phyloP scores from a whole-genome alignment of 2,113 vertebrate genomes.

The Romanogobio albipinnatus region DNA sequence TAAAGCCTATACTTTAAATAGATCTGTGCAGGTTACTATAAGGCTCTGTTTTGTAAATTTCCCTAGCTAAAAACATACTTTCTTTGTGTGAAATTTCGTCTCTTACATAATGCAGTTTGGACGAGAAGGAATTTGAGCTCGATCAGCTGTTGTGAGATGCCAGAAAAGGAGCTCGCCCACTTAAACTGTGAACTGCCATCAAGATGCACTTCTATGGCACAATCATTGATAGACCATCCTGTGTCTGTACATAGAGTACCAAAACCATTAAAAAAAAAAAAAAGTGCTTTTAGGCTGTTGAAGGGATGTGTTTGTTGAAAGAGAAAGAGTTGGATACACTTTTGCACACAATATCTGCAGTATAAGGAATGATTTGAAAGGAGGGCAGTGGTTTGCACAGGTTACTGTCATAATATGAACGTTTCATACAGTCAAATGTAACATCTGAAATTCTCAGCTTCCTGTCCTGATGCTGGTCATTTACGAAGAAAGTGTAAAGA shows the following conservation, averaged over 20 bases:
- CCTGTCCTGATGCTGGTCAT: not conserved
- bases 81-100: not conserved
- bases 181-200: conserved; percentile 10
- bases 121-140: conserved; percentile 21
- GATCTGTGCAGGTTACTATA: not conserved
- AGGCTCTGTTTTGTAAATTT: not conserved
- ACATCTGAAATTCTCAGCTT: not conserved
- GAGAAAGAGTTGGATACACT: not conserved
- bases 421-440: not conserved
- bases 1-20: not conserved
- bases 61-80: not conserved
- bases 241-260: not conserved
- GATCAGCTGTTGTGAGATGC: conserved; percentile 47
- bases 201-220: conserved; percentile 37
- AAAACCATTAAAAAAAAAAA: not conserved
- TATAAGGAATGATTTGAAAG: not conserved
- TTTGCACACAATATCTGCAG: not conserved
- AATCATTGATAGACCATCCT: not conserved
- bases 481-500: not conserved
- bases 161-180: conserved; percentile 48
- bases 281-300: not conserved
- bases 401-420: not conserved
- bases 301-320: not conserved
- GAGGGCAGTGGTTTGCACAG: not conserved
- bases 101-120: conserved; percentile 47